Percentiles rank a stretch among this genome's conserved stretches.
Evolutionary conservation across 2,113 vertebrate species (phyloP).

Genomic region (Stercorarius parasiticus): DNA sequence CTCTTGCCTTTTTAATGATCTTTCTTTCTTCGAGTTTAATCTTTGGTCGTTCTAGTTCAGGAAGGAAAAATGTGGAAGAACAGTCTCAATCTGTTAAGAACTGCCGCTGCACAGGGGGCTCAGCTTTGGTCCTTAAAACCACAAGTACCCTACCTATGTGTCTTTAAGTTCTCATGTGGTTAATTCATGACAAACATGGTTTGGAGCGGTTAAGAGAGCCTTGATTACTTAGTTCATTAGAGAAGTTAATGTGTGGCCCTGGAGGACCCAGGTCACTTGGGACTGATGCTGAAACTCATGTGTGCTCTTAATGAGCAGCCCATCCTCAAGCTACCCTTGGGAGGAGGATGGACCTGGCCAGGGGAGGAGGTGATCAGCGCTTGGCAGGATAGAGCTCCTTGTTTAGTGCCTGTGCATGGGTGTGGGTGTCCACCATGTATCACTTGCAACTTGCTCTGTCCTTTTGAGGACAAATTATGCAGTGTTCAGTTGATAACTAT

Average conservation of each 20-base stretch:
- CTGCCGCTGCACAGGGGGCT: neutral
- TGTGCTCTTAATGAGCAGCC: neutral
- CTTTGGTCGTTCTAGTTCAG: slow-evolving; percentile 4
- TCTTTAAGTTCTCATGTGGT: neutral
- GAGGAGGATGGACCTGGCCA: neutral
- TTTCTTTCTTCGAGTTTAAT: slow-evolving; percentile 8
- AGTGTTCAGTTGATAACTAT: neutral
- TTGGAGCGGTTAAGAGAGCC: neutral
- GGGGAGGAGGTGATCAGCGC: neutral
- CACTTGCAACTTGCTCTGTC: neutral
- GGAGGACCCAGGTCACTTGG: neutral
- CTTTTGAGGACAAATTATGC: neutral
- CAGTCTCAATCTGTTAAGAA: neutral
- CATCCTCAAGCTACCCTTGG: neutral
- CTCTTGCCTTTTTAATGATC: neutral
- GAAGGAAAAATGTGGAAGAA: neutral
- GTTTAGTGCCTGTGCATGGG: neutral
- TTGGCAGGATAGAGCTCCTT: neutral
- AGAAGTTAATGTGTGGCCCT: neutral
- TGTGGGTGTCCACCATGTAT: neutral
- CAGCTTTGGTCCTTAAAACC: neutral
- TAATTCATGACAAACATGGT: neutral
- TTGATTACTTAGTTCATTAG: neutral
- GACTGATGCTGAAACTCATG: neutral
- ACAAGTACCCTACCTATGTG: neutral